Base-by-base conservation (phyloP, 2,797 vertebrate genomes). In the Lacerta agilis region DNA sequence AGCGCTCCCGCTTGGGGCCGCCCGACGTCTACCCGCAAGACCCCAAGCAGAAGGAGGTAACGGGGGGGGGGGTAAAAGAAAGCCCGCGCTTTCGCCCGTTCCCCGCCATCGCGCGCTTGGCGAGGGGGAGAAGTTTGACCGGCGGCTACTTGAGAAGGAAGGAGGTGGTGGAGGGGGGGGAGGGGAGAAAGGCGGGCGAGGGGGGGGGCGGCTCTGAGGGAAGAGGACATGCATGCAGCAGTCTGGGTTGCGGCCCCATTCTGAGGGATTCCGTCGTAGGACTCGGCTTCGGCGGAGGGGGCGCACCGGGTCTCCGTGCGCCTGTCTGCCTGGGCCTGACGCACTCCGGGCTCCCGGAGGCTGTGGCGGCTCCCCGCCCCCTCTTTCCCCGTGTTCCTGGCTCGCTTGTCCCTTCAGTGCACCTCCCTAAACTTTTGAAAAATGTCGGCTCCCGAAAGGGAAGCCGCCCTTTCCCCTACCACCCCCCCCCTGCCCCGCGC, bases 11-110 rank as follows among this genome's bases (percentile, higher is more conserved):
- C 43, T 95, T 97, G 75, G 96, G 97, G 90, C 96, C 96, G 79
- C 97, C 96, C 58, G 97, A 97, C 87, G 96, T 97, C 78, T 97
- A 96, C 92, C 97, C 97, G 43, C 97, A 97, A 90, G 96, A 97
- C 91, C 96, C 96, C 86, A 96, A 96, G 83, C 97, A 97, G 94
- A 97, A 96, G 91, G 96, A 97, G 96, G 97, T 96, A 79, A 95
- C 49, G 49, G 49, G 49, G 3, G 2, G 45, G 49, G 49, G 49
- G 3, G 49, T 13, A 3, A 49, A 55, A 55, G 49, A 0, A 93
- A 38, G 79, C 79, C 29, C 61, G 79, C 17, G 86, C 89, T 45
- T 55, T 67, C 81, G 86, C 43, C 45, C 1, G 7, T 38, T 6
- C 33, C 79, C 5, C 11, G 61, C 90, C 5, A 18, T 61, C 89